Base-by-base conservation (phyloP, 2,888 invertebrate genomes). In the Plemyria rubiginata region DNA sequence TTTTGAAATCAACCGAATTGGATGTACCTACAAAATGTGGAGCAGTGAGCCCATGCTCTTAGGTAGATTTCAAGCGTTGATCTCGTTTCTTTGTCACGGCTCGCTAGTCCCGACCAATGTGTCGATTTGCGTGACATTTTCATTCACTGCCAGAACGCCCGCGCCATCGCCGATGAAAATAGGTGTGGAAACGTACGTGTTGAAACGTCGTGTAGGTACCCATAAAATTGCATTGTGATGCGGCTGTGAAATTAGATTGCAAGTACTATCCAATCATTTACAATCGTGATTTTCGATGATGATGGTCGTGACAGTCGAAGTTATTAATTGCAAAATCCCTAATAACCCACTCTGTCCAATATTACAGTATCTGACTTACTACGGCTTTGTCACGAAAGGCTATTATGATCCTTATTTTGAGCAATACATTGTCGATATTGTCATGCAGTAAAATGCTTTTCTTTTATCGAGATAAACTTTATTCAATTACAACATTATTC, bases 171-270 rank as follows among this genome's bases (percentile, higher is more conserved):
- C 65, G 81, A 85, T 82, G 84, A 82, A 84, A 85, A 85, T 79
- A 71, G 79, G 74, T 75, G 78, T 76, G 75, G 70, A 71, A 70
- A 70, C 79, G 77, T 74, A 76, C 78, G 79, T 87, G 86, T 84
- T 81, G 88, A 85, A 88, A 89, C 78, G 76, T 75, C 79, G 77
- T 76, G 79, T n/a, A n/a, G n/a, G n/a, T 77, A 56, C 65, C 63
- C 55, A 71, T 81, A 80, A 85, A 86, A 87, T 90, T 88, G 86
- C 85, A 86, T 87, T 86, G 88, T 85, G 80, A 77, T 81, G 77
- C 81, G 79, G 80, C 79, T 82, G 75, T 84, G 82, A 83, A 86
- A 90, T 90, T 87, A 85, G 85, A 88, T 90, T 88, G 88, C 87
- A 54, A 36, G 81, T 76, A 82, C 81, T 81, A 80, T 85, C 84